Base-by-base conservation (phyloP, 1,140 invertebrate genomes). In the Mizuhopecten yessoensis region DNA sequence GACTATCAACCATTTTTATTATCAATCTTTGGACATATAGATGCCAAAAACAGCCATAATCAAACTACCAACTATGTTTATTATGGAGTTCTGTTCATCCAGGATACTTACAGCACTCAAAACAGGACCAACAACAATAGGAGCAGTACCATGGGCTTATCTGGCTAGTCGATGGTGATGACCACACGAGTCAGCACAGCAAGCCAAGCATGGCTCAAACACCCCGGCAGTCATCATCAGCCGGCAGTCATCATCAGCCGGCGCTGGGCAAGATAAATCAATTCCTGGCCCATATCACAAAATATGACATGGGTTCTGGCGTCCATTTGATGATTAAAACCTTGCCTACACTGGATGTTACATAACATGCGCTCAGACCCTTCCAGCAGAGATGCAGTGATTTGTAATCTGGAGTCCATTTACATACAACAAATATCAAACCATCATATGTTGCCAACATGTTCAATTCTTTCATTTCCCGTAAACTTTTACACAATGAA, bases 271-370 rank as follows among this genome's bases (percentile, higher is more conserved):
- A 29, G 57, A 29, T 75, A 75, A 75, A 75, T 75, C 57, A 75
- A 75, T 75, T 75, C 29, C 57, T 29, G n/a, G 57, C 57, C 57
- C 57, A 75, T 75, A 75, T 75, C 57, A n/a, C 57, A 75, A 75
- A 75, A 75, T 75, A 75, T 75, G 57, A 75, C 57, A 75, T 75
- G 5, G n/a, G 57, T 29, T 29, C 57, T 75, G 57, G n/a, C 57
- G 23, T 75, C 57, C 57, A 75, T 75, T 75, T 75, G 57, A 75
- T 75, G 23, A 75, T 75, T 75, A n/a, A 75, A 75, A 75, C 29
- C 29, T 75, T 75, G 15, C 57, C 57, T 75, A 29, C 11, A 75
- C 57, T 75, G 11, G 57, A 75, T 29, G 57, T 75, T 75, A 75
- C 57, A 75, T 75, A 75, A 75, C 11, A 75, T 29, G n/a, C 57